Evolutionary conservation across 2,113 vertebrate genomes (phyloP).

Genomic region (Sula dactylatra): DNA sequence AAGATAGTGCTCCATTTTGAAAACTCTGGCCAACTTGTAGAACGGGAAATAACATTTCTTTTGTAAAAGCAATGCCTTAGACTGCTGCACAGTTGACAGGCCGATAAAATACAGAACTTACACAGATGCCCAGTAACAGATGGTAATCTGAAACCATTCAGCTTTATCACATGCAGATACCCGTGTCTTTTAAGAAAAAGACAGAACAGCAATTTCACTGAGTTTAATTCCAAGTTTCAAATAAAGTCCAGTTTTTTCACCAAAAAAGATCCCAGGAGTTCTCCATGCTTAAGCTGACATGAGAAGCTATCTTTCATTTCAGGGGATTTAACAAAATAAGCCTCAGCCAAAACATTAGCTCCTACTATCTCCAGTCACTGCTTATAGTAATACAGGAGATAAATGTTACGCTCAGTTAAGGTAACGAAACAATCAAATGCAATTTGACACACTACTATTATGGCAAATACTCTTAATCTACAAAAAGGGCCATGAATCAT

Average conservation of each 20-base stretch:
- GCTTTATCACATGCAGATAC: not conserved
- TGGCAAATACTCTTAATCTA: not conserved
- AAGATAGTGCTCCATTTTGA: not conserved
- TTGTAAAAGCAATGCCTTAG: not conserved
- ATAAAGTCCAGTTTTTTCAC: not conserved
- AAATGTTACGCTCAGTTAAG: not conserved
- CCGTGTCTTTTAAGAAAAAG: not conserved
- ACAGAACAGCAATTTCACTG: not conserved
- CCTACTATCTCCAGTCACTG: not conserved
- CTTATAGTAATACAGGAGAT: not conserved
- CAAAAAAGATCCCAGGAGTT: not conserved
- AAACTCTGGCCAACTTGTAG: not conserved
- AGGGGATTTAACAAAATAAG: not conserved
- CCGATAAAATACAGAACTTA: not conserved
- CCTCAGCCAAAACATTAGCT: not conserved
- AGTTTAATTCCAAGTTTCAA: not conserved
- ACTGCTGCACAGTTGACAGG: not conserved
- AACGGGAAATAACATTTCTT: not conserved
- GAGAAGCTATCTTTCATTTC: not conserved
- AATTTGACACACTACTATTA: not conserved
- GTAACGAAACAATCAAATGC: not conserved
- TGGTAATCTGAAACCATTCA: not conserved
- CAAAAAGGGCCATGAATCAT: not conserved
- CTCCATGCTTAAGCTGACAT: not conserved
- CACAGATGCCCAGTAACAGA: not conserved